A percentile compares a stretch with the other conserved stretches of the same genome.
Conservation (phyloP, 2,888 invertebrate genomes). For the Smittia aterrima region DNA sequence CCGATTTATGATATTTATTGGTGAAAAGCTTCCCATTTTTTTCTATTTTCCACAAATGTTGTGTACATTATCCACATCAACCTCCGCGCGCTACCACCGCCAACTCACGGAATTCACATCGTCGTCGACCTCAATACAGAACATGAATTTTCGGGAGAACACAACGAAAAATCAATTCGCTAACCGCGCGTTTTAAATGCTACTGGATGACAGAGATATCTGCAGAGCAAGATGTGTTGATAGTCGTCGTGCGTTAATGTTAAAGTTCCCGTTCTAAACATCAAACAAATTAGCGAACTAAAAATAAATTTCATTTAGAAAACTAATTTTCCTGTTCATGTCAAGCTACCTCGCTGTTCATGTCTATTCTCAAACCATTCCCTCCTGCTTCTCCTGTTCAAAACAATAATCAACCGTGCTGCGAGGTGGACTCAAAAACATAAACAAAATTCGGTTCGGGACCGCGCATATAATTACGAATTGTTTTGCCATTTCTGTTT, state of each 20-base stretch:
- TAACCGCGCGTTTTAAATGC: neutral
- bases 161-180: conserved; percentile 1
- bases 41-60: neutral
- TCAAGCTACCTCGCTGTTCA: too few relatives aligned
- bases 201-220: neutral
- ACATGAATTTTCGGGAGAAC: neutral
- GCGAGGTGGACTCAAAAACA: neutral
- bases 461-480: conserved; percentile 9
- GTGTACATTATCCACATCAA: neutral
- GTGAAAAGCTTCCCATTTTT: neutral
- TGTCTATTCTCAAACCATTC: too few relatives aligned
- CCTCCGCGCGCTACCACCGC: neutral
- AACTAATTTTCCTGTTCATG: too few relatives aligned
- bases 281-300: too few relatives aligned
- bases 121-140: conserved; percentile 3
- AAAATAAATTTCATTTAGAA: too few relatives aligned
- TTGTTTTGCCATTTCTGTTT: neutral
- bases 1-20: conserved; percentile 35
- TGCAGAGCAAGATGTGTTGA: too few relatives aligned
- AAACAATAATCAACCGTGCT: neutral
- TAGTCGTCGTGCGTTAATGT: too few relatives aligned
- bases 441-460: neutral
- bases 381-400: neutral
- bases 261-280: too few relatives aligned
- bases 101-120: neutral